Percentiles rank a stretch among this genome's conserved stretches.
Conservation (phyloP, 2,888 invertebrate genomes). For the Macroteleia sp. region DNA sequence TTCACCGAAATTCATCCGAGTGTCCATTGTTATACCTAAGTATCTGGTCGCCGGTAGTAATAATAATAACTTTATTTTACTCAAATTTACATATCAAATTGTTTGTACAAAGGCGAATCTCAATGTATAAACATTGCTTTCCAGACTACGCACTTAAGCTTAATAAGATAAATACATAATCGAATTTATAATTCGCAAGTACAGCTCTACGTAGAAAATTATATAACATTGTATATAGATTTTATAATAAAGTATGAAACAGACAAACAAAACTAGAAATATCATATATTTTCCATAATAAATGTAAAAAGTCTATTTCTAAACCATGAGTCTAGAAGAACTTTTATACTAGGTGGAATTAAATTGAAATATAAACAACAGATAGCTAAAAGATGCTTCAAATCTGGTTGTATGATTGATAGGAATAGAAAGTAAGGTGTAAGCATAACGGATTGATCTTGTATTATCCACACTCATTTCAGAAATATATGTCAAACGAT, state of each 20-base stretch:
- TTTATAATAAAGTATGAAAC: neutral
- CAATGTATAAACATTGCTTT: neutral
- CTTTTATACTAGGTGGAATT: neutral
- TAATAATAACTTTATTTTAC: too few species aligned
- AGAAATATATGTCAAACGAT: neutral
- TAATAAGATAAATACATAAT: neutral
- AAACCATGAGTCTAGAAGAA: neutral
- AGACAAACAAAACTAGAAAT: neutral
- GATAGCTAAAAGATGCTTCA: neutral
- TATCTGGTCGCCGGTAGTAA: too few species aligned
- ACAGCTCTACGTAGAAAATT: neutral
- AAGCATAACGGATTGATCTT: neutral
- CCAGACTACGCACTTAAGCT: neutral
- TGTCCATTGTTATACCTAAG: too few species aligned
- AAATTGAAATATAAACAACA: neutral
- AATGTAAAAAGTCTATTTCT: neutral
- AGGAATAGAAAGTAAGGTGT: neutral
- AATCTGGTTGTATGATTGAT: neutral
- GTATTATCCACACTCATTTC: neutral
- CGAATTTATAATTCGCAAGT: neutral
- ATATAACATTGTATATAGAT: neutral
- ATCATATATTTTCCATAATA: neutral
- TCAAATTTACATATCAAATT: neutral
- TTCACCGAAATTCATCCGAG: too few species aligned
- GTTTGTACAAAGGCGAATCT: neutral